Evolutionary conservation across 2,797 vertebrate species (phyloP), one percentile per base, ranked within the genome.

Genomic region (Phoxinus dragarum): DNA sequence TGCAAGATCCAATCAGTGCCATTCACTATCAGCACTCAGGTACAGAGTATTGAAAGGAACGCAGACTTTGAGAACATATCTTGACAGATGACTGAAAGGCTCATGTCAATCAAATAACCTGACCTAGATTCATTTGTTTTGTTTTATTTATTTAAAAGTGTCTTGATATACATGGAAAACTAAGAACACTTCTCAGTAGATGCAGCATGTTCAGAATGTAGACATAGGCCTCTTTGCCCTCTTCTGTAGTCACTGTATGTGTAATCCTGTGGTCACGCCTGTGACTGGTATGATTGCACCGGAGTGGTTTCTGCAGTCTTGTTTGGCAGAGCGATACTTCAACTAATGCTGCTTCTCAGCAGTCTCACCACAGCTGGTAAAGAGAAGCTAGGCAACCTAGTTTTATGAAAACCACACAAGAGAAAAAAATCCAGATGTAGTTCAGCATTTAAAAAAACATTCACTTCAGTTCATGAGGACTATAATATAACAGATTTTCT

Each of bases 1-100:
- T 69, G n/a, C 71, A 54, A 79, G 84, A 84, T 68, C 59, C 82
- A 86, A 72, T 81, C 59, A 38, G 36, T 38, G 54, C 40, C 66
- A 44, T 81, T 79, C 79, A 81, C 66, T 72, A 78, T 67, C 64
- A 14, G 72, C 81, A 23, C 81, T 86, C 67, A 16, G 84, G 54
- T 71, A 44, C 23, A 11, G 19, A 10, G 10, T 54, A 44, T 84
- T 68, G 44, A 68, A 76, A 67, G 31, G 31, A 82, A 34, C 1
- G 16, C 16, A 64, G 59, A 77, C 23, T 54, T 52, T 69, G 34
- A 77, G 31, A 78, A 31, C 61, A 9, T 36, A 77, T 69, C 64
- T 68, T 59, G 36, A 69, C 44, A 52, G 36, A 31, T 42, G 16
- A 84, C 16, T 7, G 11, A 40, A 54, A 77, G 61, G n/a, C 36